A percentile compares a stretch with the other conserved stretches of the same genome.
Evolutionary conservation across 2,888 invertebrate genomes (phyloP).

Genomic region (Podotricha telesiphe): DNA sequence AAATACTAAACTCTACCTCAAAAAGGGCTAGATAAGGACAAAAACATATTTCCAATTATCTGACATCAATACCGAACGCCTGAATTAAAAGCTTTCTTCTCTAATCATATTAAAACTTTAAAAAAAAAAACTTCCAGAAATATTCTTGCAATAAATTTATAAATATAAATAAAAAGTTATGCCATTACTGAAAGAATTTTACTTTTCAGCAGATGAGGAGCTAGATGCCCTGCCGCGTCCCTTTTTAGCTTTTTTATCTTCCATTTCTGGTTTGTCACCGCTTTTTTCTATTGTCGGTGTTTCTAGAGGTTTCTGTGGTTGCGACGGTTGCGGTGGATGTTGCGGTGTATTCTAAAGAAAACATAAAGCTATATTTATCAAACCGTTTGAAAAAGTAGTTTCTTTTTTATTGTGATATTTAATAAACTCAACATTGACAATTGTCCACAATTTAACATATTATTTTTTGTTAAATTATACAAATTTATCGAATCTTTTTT

Average conservation of each 20-base stretch:
- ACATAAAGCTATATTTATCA: neutral
- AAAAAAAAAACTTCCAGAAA: too few species aligned
- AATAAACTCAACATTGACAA: too few species aligned
- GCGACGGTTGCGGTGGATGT: constrained; percentile 49
- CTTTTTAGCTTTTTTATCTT: constrained; percentile 68
- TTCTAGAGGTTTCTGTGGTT: constrained; percentile 37
- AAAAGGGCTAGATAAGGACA: constrained; percentile 42
- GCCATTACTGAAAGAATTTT: constrained; percentile 42
- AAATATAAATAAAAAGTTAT: constrained; percentile 5
- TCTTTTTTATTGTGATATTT: too few species aligned
- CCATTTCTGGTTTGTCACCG: constrained; percentile 54
- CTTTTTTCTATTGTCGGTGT: constrained; percentile 50
- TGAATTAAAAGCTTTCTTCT: neutral
- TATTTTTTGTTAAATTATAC: too few species aligned
- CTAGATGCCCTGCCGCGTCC: constrained; percentile 73
- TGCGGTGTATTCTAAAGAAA: constrained; percentile 54
- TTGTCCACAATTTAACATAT: too few species aligned
- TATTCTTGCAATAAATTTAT: neutral
- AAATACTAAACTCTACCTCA: constrained; percentile 30
- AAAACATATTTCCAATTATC: constrained; percentile 55
- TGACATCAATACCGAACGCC: neutral
- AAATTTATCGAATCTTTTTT: too few species aligned
- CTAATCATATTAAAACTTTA: neutral
- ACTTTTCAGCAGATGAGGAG: constrained; percentile 77
- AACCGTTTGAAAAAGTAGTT: too few species aligned